These are phyloP conservation scores for Cassiopea andromeda DNA, from an alignment of 30 jellyfish, hydroid and myxozoan genomes.

Conservation along the genomic window DNA sequence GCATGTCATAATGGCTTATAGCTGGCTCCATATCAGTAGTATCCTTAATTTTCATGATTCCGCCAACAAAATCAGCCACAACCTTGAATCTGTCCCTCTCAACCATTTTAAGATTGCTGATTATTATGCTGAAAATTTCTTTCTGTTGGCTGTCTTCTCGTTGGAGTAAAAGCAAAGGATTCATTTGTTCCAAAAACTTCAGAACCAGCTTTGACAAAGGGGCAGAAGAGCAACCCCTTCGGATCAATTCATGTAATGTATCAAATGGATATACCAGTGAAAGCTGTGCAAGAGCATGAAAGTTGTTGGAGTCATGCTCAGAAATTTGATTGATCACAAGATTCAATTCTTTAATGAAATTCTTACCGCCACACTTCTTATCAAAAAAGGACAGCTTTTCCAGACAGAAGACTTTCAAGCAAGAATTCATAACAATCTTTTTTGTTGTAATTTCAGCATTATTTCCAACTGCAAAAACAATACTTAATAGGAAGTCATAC, in stretches of 20 bases:
- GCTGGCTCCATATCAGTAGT: too few species aligned
- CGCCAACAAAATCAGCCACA: conserved; percentile 13
- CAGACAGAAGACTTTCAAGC: background rate
- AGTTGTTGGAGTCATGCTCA: conserved; percentile 8
- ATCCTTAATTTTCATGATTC: background rate
- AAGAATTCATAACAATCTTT: background rate
- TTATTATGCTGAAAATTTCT: background rate
- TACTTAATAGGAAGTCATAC: background rate
- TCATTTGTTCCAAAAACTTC: conserved; percentile 1
- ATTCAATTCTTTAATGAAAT: background rate
- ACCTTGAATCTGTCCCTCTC: conserved; percentile 19
- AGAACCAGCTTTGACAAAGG: conserved; percentile 22
- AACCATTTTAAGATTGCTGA: background rate
- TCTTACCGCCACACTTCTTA: background rate
- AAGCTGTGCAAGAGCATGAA: conserved; percentile 9
- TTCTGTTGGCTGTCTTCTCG: conserved; percentile 4
- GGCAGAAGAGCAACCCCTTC: conserved; percentile 17
- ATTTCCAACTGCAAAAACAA: background rate
- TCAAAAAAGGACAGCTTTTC: background rate
- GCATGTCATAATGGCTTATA: conserved; percentile 8
- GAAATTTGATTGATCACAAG: conserved; percentile 15
- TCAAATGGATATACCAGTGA: conserved; percentile 8
- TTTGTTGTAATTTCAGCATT: background rate
- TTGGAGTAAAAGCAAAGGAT: background rate
- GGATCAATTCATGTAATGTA: conserved; percentile 14